phyloP scores from a whole-genome alignment of 2,113 vertebrate species.

The Orthonyx spaldingii region DNA sequence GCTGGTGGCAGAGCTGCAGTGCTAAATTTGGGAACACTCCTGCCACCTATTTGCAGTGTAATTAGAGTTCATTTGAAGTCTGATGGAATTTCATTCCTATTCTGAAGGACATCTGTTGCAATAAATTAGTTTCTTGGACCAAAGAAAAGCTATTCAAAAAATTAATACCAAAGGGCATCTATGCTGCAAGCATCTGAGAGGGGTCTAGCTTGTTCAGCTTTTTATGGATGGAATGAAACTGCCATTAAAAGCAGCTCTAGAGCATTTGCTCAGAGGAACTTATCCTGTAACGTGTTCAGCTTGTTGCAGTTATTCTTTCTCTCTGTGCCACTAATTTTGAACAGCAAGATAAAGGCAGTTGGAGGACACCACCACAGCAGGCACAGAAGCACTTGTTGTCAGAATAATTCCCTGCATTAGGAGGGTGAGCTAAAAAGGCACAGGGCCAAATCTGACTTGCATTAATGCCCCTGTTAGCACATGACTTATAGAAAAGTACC shows the following conservation, averaged over 20 bases:
- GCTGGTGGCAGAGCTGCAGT: neutral
- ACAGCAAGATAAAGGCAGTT: constrained; percentile 8
- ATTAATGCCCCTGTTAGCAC: neutral
- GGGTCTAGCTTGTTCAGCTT: neutral
- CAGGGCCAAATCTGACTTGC: neutral
- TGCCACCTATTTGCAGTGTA: constrained; percentile 8
- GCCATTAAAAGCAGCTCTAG: neutral
- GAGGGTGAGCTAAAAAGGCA: constrained; percentile 26
- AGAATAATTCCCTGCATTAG: neutral
- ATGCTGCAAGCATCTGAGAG: neutral
- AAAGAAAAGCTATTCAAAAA: constrained; percentile 25
- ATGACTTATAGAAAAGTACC: neutral
- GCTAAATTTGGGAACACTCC: neutral
- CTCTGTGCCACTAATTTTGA: constrained; percentile 24
- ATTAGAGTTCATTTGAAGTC: constrained; percentile 25
- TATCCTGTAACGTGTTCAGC: neutral
- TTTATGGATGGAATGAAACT: neutral
- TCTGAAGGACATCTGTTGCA: neutral
- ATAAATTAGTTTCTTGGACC: neutral
- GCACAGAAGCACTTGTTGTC: constrained; percentile 9
- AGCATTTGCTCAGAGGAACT: neutral
- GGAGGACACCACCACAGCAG: constrained; percentile 10
- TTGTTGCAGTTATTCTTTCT: constrained; percentile 41
- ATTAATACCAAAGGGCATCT: neutral
- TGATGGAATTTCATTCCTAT: constrained; percentile 14